A percentile compares a stretch with the other conserved stretches of the same genome.
phyloP scores from a whole-genome alignment of 2,797 vertebrate species.

The Cynopterus sphinx region DNA sequence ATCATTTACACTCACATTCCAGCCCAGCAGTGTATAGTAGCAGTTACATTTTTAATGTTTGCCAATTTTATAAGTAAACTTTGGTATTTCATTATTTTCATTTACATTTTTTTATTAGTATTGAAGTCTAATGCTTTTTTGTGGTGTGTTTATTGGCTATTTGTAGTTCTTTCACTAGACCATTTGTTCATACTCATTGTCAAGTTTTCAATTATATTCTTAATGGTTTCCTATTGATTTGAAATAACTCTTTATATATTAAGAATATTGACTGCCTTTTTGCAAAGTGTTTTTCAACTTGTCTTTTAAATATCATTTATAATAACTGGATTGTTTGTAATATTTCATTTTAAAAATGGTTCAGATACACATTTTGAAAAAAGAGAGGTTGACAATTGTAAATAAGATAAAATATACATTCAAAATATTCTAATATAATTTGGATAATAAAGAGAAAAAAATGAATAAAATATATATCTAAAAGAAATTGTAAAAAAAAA shows the following conservation, averaged over 20 bases:
- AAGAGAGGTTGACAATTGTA: background rate
- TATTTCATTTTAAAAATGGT: constrained; percentile 30
- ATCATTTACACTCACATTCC: background rate
- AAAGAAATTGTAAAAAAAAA: background rate
- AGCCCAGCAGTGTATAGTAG: background rate
- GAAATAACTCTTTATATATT: constrained; percentile 72
- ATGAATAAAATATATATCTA: background rate
- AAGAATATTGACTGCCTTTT: constrained; percentile 64
- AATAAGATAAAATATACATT: constrained; percentile 9
- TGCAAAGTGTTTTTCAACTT: background rate
- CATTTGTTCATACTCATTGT: constrained; percentile 40
- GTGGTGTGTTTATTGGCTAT: constrained; percentile 34
- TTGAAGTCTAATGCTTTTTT: background rate
- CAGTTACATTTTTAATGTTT: constrained; percentile 32
- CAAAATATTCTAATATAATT: background rate
- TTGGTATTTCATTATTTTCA: constrained; percentile 43
- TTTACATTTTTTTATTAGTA: constrained; percentile 50
- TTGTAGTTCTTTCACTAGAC: constrained; percentile 38
- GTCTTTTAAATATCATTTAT: constrained; percentile 34
- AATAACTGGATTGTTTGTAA: background rate
- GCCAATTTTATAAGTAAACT: background rate
- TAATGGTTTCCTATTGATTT: constrained; percentile 69
- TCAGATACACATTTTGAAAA: background rate
- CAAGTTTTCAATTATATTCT: constrained; percentile 66
- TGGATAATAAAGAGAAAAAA: background rate